Conservation (phyloP, 2,888 invertebrate genomes). For the Ellobium chinense region DNA sequence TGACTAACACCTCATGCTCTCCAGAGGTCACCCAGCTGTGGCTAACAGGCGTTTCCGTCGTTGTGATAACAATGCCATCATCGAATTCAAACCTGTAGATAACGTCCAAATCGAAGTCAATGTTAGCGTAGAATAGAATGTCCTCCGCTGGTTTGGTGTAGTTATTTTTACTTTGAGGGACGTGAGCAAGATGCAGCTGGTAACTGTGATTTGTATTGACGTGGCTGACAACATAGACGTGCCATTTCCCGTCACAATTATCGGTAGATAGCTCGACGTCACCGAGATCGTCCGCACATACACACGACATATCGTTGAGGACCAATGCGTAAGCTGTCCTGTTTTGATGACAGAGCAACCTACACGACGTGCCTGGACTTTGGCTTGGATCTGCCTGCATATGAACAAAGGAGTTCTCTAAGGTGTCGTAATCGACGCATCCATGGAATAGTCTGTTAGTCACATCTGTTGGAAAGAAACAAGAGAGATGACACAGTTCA, state of each 20-base stretch:
- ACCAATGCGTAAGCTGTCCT: slow-evolving; percentile 50
- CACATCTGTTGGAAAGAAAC: slow-evolving; percentile 7
- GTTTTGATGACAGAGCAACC: slow-evolving; percentile 49
- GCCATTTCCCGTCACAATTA: slow-evolving; percentile 53
- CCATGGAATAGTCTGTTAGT: slow-evolving; percentile 10
- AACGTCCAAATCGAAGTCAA: slow-evolving; percentile 51
- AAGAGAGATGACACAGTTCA: too few relatives aligned
- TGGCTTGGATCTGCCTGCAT: too few relatives aligned
- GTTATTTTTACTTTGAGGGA: slow-evolving; percentile 53
- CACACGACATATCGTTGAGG: slow-evolving; percentile 44
- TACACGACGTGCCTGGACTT: slow-evolving; percentile 48
- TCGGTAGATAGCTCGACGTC: not conserved
- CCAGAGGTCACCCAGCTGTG: slow-evolving; percentile 68
- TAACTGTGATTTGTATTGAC: slow-evolving; percentile 48
- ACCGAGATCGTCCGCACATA: slow-evolving; percentile 48
- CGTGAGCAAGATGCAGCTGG: slow-evolving; percentile 50
- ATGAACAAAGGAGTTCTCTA: not conserved
- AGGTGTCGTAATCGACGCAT: not conserved
- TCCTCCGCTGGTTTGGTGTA: slow-evolving; percentile 73
- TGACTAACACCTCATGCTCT: slow-evolving; percentile 60
- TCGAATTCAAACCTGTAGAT: slow-evolving; percentile 67
- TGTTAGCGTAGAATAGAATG: slow-evolving; percentile 57
- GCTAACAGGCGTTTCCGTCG: slow-evolving; percentile 53
- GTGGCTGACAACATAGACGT: slow-evolving; percentile 56
- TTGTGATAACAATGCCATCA: slow-evolving; percentile 60